These are phyloP conservation scores for Temnothorax longispinosus DNA, from an alignment of 1,140 invertebrate genomes.

Conservation along the genomic window DNA sequence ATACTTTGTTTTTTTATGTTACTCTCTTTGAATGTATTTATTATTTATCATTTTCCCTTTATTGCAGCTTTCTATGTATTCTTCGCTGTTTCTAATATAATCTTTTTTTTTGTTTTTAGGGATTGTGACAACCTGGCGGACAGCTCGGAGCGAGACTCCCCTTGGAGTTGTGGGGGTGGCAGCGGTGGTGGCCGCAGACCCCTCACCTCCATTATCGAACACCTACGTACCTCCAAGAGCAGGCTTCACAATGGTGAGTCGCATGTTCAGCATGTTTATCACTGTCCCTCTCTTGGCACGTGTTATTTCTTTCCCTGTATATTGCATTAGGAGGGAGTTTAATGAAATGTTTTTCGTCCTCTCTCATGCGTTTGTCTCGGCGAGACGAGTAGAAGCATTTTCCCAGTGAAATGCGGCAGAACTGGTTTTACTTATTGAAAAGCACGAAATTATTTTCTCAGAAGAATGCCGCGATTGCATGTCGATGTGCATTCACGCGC, in stretches of 20 bases:
- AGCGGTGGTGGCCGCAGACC: constrained; percentile 77
- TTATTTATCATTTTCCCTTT: constrained; percentile 6
- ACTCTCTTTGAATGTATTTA: not conserved
- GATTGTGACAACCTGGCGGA: constrained; percentile 82
- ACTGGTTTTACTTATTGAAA: constrained; percentile 6
- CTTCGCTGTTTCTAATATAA: constrained; percentile 7
- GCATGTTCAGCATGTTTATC: not conserved
- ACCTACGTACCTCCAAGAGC: constrained; percentile 78
- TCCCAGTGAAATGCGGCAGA: not conserved
- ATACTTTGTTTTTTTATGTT: not conserved
- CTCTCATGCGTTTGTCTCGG: not conserved
- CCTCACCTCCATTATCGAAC: constrained; percentile 81
- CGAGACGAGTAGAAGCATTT: not conserved
- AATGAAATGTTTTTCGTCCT: not conserved
- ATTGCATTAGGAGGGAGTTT: not conserved
- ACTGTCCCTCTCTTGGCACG: not conserved
- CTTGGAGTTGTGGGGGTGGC: constrained; percentile 79
- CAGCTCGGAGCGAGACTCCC: constrained; percentile 77
- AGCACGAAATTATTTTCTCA: constrained; percentile 12
- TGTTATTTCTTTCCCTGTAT: not conserved
- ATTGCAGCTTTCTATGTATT: not conserved
- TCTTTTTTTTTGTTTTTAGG: constrained; percentile 57
- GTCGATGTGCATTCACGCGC: not conserved
- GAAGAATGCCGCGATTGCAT: not conserved
- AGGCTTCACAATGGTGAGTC: constrained; percentile 79